Percentiles rank a stretch among this genome's conserved stretches.
phyloP scores from a whole-genome alignment of 2,797 vertebrate species.

The Sebastes kiyomatsui region DNA sequence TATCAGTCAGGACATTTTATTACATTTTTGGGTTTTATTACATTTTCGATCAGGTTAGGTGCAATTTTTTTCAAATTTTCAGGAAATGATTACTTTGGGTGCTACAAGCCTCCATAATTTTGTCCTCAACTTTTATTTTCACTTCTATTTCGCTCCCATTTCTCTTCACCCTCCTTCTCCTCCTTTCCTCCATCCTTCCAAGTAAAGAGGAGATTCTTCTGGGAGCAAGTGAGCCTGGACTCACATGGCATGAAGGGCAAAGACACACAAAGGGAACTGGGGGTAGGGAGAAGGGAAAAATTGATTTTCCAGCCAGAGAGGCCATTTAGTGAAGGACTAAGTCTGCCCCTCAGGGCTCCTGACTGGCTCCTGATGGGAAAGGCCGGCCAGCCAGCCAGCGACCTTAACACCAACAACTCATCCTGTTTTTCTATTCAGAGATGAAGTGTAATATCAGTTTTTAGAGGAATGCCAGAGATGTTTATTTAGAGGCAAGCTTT shows the following conservation, averaged over 20 bases:
- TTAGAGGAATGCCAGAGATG: neutral
- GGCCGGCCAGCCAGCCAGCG: conserved; percentile 36
- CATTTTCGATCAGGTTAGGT: no score
- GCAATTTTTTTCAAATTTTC: neutral
- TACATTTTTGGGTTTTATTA: no score
- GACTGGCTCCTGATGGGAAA: conserved; percentile 38
- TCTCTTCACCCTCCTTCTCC: neutral
- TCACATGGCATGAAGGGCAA: conserved; percentile 70
- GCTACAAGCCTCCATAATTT: neutral
- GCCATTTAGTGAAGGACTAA: conserved; percentile 49
- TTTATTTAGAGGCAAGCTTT: neutral
- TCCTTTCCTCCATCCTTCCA: neutral
- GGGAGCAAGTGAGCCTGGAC: conserved; percentile 39
- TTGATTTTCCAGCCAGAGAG: conserved; percentile 76
- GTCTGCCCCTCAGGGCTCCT: conserved; percentile 55
- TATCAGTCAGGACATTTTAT: no score
- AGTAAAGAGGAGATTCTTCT: conserved; percentile 6
- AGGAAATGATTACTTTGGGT: neutral
- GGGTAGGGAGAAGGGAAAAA: conserved; percentile 59
- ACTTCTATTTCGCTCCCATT: neutral
- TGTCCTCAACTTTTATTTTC: neutral
- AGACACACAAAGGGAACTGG: conserved; percentile 38
- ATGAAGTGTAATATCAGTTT: neutral
- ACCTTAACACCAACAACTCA: conserved; percentile 41
- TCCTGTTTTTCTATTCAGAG: conserved; percentile 12